phyloP scores from a whole-genome alignment of 2,797 vertebrate genomes.

The Loris lydekkerianus region DNA sequence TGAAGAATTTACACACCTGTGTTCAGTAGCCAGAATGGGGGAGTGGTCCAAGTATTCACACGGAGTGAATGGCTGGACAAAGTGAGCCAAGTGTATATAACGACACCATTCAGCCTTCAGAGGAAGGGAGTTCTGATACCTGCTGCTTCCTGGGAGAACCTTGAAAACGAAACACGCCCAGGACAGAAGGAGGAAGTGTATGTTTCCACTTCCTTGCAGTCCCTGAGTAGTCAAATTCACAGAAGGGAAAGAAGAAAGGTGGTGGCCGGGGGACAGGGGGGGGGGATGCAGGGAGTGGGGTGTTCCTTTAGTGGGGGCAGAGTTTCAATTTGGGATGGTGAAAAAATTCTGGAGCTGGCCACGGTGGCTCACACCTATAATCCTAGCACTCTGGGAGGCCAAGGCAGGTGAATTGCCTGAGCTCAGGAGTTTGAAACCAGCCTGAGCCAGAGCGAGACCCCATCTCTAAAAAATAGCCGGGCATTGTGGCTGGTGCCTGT shows the following conservation, averaged over 20 bases:
- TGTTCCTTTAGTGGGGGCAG: neutral
- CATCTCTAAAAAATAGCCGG: too few relatives aligned
- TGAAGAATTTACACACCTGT: neutral
- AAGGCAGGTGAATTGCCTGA: too few relatives aligned
- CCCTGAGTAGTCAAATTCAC: neutral
- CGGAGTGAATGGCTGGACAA: neutral
- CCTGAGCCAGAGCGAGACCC: too few relatives aligned
- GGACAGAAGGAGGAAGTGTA: neutral
- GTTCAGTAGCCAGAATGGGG: neutral
- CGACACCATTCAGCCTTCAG: neutral
- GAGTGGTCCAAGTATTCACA: neutral
- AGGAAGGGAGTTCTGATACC: neutral
- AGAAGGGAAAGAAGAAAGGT: neutral
- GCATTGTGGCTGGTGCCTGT: too few relatives aligned
- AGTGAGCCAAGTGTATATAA: accelerated
- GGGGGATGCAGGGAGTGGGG: too few relatives aligned
- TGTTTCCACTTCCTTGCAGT: neutral
- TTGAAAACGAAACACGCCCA: neutral
- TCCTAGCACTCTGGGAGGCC: too few relatives aligned
- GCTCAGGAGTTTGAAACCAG: too few relatives aligned
- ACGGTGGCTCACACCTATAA: too few relatives aligned
- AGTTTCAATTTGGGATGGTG: neutral
- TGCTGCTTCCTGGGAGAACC: neutral
- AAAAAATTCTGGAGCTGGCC: neutral
- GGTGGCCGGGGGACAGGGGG: accelerated